phyloP scores from a whole-genome alignment of 1,140 invertebrate species.

The Melipona quadrifasciata region DNA sequence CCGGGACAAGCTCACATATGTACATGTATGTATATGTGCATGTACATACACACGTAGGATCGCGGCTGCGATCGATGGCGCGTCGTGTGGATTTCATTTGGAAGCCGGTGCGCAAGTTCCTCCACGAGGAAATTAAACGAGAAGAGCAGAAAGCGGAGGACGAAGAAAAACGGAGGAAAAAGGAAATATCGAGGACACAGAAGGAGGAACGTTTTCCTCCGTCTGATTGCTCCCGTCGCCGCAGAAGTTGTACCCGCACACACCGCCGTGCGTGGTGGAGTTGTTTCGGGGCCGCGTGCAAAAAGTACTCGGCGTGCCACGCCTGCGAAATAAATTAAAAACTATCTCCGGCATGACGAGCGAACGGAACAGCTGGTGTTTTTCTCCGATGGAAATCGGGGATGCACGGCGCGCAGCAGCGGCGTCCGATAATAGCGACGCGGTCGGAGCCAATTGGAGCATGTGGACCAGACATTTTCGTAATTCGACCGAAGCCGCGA shows the following conservation, averaged over 20 bases:
- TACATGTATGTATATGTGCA: too few species aligned
- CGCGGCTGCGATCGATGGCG: neutral
- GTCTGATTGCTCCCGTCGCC: neutral
- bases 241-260: neutral
- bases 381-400: neutral
- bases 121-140: neutral
- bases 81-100: neutral
- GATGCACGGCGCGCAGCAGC: neutral
- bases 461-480: constrained; percentile 21
- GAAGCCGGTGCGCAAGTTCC: neutral
- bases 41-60: neutral
- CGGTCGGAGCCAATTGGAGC: constrained; percentile 1
- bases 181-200: neutral
- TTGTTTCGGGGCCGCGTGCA: neutral
- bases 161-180: neutral
- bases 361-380: neutral
- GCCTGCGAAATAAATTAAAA: constrained; percentile 22
- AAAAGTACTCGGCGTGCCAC: neutral
- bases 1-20: neutral
- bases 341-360: neutral
- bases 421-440: constrained; percentile 11
- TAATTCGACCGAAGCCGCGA: constrained; percentile 5
- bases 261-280: neutral
- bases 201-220: neutral
- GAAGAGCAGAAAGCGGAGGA: neutral